Evolutionary conservation across 2,888 invertebrate species (phyloP).

Genomic region (Epistrophella euchroma): DNA sequence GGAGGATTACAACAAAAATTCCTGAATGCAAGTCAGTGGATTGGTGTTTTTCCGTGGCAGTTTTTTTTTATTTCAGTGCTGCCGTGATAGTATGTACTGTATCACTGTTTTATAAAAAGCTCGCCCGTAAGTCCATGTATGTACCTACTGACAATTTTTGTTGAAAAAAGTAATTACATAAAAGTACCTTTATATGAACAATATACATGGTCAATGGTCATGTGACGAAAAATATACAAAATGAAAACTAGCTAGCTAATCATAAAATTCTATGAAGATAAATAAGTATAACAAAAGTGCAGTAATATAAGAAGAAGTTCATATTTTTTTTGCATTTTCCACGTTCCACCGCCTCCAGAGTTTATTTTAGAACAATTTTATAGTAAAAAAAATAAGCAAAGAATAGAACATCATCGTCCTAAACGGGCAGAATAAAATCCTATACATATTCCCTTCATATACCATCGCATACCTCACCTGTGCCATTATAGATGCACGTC

Average conservation of each 20-base stretch:
- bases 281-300: slow-evolving; percentile 18
- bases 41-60: no score
- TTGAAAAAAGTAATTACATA: no score
- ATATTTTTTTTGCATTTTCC: slow-evolving; percentile 32
- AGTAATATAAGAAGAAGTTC: slow-evolving; percentile 26
- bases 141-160: no score
- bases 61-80: no score
- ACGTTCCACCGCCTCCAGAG: neutral
- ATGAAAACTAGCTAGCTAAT: neutral
- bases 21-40: no score
- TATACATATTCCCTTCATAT: neutral
- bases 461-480: neutral
- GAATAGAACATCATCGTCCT: slow-evolving; percentile 3
- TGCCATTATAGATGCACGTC: neutral
- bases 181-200: no score
- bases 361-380: slow-evolving; percentile 31
- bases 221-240: neutral
- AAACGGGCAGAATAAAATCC: slow-evolving; percentile 12
- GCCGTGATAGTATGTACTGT: no score
- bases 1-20: no score
- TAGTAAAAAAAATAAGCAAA: neutral
- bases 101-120: no score
- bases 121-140: no score
- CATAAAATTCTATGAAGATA: neutral
- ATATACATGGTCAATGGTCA: no score